Evolutionary conservation across 2,888 invertebrate species (phyloP).

Genomic region (Leucozona laternaria): DNA sequence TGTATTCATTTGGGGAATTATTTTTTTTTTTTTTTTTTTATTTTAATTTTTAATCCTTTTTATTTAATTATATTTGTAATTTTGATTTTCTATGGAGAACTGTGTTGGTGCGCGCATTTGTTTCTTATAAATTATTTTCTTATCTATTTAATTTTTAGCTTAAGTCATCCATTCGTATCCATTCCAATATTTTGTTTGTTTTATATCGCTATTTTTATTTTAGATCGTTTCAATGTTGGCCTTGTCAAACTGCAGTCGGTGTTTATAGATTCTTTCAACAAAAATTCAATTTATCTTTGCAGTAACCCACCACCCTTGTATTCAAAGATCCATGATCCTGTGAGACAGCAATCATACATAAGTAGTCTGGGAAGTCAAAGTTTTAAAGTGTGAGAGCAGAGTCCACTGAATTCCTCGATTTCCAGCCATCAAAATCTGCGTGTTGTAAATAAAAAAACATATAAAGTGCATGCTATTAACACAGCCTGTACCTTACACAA

Average conservation of each 20-base stretch:
- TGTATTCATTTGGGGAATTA: constrained; percentile 17
- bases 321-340: too few species aligned
- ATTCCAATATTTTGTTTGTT: constrained; percentile 66
- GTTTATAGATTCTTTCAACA: too few species aligned
- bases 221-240: constrained; percentile 12
- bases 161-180: constrained; percentile 68
- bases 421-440: too few species aligned
- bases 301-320: too few species aligned
- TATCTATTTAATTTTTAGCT: constrained; percentile 37
- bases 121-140: constrained; percentile 24
- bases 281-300: too few species aligned
- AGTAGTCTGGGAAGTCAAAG: too few species aligned
- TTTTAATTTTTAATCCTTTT: constrained; percentile 27
- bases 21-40: background rate
- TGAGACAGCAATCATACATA: too few species aligned
- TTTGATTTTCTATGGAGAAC: constrained; percentile 48
- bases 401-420: too few species aligned
- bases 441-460: too few species aligned
- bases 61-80: constrained; percentile 2
- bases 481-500: too few species aligned
- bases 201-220: constrained; percentile 12
- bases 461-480: too few species aligned
- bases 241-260: constrained; percentile 31
- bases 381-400: too few species aligned
- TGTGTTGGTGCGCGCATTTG: constrained; percentile 56